Base-by-base conservation (phyloP, 2,113 vertebrate species). In the Elachura formosa region DNA sequence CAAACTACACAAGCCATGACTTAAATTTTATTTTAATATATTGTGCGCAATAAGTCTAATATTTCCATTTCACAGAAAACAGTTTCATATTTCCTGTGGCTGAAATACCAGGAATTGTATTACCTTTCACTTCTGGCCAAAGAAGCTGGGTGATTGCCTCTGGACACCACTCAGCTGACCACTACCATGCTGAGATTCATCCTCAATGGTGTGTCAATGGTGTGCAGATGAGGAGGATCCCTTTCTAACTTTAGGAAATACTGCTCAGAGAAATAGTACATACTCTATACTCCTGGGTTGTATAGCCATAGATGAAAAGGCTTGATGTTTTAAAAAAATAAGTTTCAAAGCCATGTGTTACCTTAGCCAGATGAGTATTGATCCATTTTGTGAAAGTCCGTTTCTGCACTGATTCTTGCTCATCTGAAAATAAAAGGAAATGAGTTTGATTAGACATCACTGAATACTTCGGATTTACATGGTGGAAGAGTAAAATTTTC, bases 371-470 rank as follows among this genome's bases (percentile, higher is more conserved):
- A 94, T 99, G 99, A 96, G 99, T 99, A 97, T 99, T 99, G 98
- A 99, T 99, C 99, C 99, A 99, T 98, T 99, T 99, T 21, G 99
- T 99, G 96, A 99, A 99, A 43, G 99, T 99, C 92, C 99, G 98
- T 95, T 99, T 99, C 97, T 99, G 99, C 84, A 99, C 99, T 29
- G 99, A 98, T 92, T 99, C 99, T 98, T 99, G 99, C 87, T 99
- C 99, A 98, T 99, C 99, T 99, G 96, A 66, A 96, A 54, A 77
- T 73, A 67, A 34, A 81, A 66, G 20, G 11, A 89, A 80, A 91
- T 28, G 11, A 16, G 15, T 55, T 79, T 73, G 14, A 64, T 97
- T 95, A 98, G 55, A 64, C 19, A 66, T 40, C n/a, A 73, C 7
- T 59, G 33, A 49, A 62, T 34, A 31, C 14, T 43, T 49, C 8